phyloP scores from a whole-genome alignment of 2,797 vertebrate genomes.

The Potorous gilbertii region DNA sequence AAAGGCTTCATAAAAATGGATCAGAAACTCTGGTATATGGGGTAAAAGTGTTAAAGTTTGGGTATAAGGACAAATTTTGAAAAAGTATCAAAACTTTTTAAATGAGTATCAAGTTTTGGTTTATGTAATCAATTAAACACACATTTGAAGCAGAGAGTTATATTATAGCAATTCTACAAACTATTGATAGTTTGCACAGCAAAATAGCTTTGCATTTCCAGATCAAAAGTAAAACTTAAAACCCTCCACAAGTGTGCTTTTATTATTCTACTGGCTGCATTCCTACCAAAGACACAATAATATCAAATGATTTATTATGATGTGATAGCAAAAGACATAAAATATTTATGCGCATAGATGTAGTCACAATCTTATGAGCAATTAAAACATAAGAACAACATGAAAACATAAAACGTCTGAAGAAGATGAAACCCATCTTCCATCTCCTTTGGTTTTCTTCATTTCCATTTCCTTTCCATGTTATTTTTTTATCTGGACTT shows the following conservation, averaged over 20 bases:
- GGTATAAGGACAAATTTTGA: not conserved
- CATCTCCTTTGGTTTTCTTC: conserved; percentile 66
- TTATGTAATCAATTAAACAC: conserved; percentile 20
- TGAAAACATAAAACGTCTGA: conserved; percentile 65
- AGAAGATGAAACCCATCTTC: conserved; percentile 64
- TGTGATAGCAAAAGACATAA: conserved; percentile 75
- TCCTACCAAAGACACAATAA: conserved; percentile 78
- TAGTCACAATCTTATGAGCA: conserved; percentile 71
- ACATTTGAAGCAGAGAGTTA: conserved; percentile 13
- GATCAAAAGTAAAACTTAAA: conserved; percentile 51
- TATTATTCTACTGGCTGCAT: conserved; percentile 71
- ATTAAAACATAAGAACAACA: conserved; percentile 78
- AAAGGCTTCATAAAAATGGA: conserved; percentile 6
- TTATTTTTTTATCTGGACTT: conserved; percentile 44
- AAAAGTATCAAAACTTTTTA: conserved; percentile 31
- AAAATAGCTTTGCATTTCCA: conserved; percentile 49
- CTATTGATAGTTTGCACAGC: conserved; percentile 35
- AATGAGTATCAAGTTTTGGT: conserved; percentile 1
- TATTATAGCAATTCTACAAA: not conserved
- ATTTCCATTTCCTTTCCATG: conserved; percentile 50
- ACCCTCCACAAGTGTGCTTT: conserved; percentile 63
- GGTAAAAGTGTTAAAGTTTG: conserved; percentile 19
- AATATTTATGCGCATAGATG: conserved; percentile 77
- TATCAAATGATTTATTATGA: conserved; percentile 78
- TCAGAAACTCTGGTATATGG: not conserved